phyloP scores from a whole-genome alignment of 2,888 invertebrate species.

The Drosophila sordidapex region DNA sequence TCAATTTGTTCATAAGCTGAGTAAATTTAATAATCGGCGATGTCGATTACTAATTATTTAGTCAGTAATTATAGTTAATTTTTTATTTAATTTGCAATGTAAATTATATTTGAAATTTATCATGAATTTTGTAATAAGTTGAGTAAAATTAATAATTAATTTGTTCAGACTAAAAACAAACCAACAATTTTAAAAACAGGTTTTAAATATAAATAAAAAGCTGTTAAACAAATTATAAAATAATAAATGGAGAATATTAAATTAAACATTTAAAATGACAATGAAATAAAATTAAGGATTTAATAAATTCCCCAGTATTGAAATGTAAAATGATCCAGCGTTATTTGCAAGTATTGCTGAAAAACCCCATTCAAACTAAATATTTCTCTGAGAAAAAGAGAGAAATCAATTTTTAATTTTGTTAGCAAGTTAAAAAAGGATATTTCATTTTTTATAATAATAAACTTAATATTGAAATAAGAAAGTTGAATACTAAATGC shows the following conservation, averaged over 20 bases:
- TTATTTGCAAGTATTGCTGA: not conserved
- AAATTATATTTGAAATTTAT: not conserved
- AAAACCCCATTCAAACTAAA: not conserved
- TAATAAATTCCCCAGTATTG: not conserved
- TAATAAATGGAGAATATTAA: not conserved
- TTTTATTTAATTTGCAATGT: not conserved
- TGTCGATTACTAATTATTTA: not conserved
- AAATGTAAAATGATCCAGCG: not conserved
- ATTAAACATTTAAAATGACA: not conserved
- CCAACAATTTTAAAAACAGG: rapidly evolving
- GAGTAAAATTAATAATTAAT: not conserved
- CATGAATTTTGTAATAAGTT: not conserved
- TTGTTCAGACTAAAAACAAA: not conserved
- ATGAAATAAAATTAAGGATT: not conserved
- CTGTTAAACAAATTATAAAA: not conserved
- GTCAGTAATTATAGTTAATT: not conserved
- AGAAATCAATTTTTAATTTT: not conserved
- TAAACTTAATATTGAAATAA: not conserved
- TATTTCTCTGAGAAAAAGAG: not conserved
- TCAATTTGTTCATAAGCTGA: not conserved
- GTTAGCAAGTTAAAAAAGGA: not conserved
- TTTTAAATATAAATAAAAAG: no score
- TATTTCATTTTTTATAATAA: not conserved
- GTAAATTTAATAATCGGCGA: not conserved
- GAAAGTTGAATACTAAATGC: not conserved